These are phyloP conservation scores for Xanthorhoe spadicearia DNA, from an alignment of 2,888 invertebrate species.

Conservation along the genomic window DNA sequence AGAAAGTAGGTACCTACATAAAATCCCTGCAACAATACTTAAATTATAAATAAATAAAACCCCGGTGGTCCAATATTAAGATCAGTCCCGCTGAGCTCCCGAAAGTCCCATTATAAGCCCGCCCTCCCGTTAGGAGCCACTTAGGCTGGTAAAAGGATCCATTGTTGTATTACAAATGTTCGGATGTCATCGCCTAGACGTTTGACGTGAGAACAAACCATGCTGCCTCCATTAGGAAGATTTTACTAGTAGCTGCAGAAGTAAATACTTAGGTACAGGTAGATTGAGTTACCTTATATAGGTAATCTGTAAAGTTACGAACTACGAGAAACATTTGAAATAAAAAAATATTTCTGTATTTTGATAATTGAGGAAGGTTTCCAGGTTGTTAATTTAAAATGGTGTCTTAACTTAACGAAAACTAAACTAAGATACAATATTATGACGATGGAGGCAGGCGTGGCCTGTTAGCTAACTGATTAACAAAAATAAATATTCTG, in stretches of 20 bases:
- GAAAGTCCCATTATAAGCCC: conserved; percentile 46
- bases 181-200: conserved; percentile 73
- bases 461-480: no score
- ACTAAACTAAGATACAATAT: no score
- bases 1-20: conserved; percentile 13
- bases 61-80: conserved; percentile 39
- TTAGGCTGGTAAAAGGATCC: conserved; percentile 68
- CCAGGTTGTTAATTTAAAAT: no score
- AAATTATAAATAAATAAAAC: conserved; percentile 28
- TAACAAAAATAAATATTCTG: no score
- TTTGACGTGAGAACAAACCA: conserved; percentile 80
- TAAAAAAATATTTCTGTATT: no score
- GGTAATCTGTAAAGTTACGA: no score
- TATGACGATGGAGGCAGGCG: no score
- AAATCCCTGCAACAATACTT: conserved; percentile 12
- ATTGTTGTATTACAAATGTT: conserved; percentile 82
- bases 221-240: conserved; percentile 56
- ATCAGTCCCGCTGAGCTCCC: conserved; percentile 41
- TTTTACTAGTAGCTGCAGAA: conserved; percentile 23
- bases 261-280: neutral
- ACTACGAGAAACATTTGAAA: no score
- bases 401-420: no score
- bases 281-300: no score
- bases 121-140: conserved; percentile 62
- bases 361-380: no score